Conservation (phyloP, 2,888 invertebrate genomes). For the Conops quadrifasciatus region DNA sequence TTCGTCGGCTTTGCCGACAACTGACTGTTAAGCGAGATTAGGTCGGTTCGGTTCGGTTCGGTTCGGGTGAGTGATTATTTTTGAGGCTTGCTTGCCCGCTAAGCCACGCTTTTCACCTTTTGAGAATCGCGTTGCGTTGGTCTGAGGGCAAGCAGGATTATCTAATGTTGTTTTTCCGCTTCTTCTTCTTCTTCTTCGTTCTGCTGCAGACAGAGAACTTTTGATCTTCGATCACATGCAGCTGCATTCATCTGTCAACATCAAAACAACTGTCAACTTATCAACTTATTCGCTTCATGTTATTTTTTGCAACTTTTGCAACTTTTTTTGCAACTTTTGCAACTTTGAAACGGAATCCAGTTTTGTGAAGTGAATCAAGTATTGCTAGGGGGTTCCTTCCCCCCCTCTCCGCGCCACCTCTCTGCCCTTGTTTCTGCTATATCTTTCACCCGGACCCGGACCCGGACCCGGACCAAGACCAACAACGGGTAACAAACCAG, state of each 20-base stretch:
- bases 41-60: background rate
- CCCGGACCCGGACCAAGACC: background rate
- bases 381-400: background rate
- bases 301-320: constrained; percentile 1
- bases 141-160: no score
- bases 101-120: background rate
- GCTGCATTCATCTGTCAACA: constrained; percentile 27
- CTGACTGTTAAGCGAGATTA: background rate
- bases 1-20: background rate
- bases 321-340: background rate
- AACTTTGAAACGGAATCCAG: background rate
- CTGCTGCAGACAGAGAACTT: background rate
- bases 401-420: background rate
- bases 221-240: background rate
- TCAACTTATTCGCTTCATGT: background rate
- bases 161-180: background rate
- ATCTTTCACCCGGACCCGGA: background rate
- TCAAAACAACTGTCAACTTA: constrained; percentile 25
- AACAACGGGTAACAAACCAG: background rate
- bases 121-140: no score
- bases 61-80: background rate
- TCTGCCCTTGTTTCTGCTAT: background rate
- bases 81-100: background rate
- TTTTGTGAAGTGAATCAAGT: no score
- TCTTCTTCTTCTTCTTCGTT: background rate